Evolutionary conservation across 2,797 vertebrate genomes (phyloP), one percentile per base, ranked within the genome.

Genomic region (Glyptemys insculpta): DNA sequence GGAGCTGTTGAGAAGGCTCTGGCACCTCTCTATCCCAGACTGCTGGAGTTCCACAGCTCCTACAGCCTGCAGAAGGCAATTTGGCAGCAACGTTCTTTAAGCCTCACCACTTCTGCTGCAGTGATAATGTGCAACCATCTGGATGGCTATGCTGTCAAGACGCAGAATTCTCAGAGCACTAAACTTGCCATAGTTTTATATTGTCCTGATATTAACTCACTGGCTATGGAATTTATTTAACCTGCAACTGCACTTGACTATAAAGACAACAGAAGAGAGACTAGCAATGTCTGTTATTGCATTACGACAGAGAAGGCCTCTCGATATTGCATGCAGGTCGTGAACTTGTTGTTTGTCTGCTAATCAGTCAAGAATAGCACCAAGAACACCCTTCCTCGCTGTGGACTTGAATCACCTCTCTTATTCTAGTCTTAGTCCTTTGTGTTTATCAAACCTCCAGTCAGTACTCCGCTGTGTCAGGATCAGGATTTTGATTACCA

Each of bases 311-410:
- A 84, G 37, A 79, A 79, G 27, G 54, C 18, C 19, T 83, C 29
- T 68, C 27, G 81, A 87, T 53, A 25, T 23, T 76, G 83, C 93
- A 95, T 72, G 86, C 93, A 95, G 52, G 12, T 57, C 21, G n/a
- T 2, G 85, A 90, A 92, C 86, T 53, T 85, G 34, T 12, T 56
- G 41, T 12, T 1, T 81, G 83, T 87, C 53, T 94, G 47, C 31
- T 54, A 27, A 79, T 88, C 44, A 76, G 5, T 76, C 76, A 56
- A 50, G 27, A 90, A 10, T 44, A 23, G 37, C 11, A 44, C n/a
- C 81, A 47, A 41, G 23, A 25, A 3, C 53, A 68, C n/a, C 59
- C 52, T 21, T 53, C 86, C 68, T 62, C 50, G 74, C 37, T 59
- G 89, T 91, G 90, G 68, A 56, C 76, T 90, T 91, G 88, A 86